These are phyloP conservation scores for Drosophila paracracens DNA, from an alignment of 2,888 invertebrate species.

Conservation along the genomic window DNA sequence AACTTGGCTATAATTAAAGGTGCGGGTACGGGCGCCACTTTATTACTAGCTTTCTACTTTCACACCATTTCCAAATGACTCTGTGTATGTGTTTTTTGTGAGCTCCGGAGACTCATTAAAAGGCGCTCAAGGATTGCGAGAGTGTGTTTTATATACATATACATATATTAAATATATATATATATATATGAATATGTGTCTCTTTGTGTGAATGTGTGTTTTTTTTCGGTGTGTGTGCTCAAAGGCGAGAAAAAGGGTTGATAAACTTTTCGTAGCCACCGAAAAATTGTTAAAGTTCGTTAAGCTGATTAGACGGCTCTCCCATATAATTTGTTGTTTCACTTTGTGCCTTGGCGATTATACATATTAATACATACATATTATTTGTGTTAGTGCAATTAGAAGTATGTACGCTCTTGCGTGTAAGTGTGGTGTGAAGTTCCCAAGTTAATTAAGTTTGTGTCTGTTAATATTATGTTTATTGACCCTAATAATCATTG, in stretches of 20 bases:
- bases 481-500: constrained; percentile 26
- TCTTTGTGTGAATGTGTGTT: not conserved
- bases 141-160: constrained; percentile 7
- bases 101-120: constrained; percentile 75
- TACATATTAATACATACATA: constrained; percentile 10
- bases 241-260: constrained; percentile 62
- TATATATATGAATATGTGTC: not conserved
- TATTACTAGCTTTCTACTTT: constrained; percentile 47
- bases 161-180: not conserved
- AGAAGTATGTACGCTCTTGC: constrained; percentile 11
- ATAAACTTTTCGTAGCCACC: constrained; percentile 54
- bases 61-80: constrained; percentile 10
- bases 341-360: not conserved
- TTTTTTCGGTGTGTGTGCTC: constrained; percentile 22
- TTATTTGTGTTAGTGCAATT: constrained; percentile 5
- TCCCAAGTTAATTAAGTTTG: constrained; percentile 40
- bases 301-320: constrained; percentile 64
- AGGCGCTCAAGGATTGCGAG: constrained; percentile 58
- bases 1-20: constrained; percentile 72
- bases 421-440: constrained; percentile 41
- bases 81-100: constrained; percentile 58
- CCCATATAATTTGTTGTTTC: constrained; percentile 23
- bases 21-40: constrained; percentile 25
- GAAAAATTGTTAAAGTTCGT: constrained; percentile 53
- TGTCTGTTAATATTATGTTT: constrained; percentile 34